A percentile compares a stretch with the other conserved stretches of the same genome.
Conservation (phyloP, 2,797 vertebrate genomes). For the Anisognathus igniventris region DNA sequence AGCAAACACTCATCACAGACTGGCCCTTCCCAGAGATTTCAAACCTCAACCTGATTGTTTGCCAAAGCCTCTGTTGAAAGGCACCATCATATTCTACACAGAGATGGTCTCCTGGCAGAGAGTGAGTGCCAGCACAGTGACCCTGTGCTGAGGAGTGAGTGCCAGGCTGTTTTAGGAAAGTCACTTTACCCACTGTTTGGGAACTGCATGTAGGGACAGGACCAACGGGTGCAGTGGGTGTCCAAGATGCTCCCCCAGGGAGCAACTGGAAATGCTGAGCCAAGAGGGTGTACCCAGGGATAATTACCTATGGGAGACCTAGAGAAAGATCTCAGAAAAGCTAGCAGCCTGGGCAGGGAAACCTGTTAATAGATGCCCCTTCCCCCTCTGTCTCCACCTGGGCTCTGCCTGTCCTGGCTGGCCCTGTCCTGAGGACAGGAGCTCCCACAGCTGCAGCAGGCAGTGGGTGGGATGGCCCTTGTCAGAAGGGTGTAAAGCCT, state of each 20-base stretch:
- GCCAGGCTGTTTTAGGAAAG: not conserved
- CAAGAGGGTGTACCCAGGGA: not conserved
- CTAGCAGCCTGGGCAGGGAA: not conserved
- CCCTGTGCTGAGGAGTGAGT: accelerated
- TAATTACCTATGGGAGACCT: not conserved
- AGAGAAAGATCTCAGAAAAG: not conserved
- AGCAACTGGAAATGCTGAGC: not conserved
- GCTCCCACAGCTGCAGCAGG: not conserved
- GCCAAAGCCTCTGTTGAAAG: not conserved
- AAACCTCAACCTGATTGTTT: not conserved
- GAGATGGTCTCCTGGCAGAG: not conserved
- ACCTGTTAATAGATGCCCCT: not conserved
- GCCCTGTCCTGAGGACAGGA: not conserved
- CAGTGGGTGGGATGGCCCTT: not conserved
- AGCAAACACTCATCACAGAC: not conserved
- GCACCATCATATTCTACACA: not conserved
- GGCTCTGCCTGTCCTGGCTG: not conserved
- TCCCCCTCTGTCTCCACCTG: not conserved
- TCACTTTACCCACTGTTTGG: not conserved
- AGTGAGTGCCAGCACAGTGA: not conserved
- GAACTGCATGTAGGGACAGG: not conserved
- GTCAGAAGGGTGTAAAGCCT: not conserved
- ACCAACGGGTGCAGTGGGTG: accelerated
- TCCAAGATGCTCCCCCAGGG: not conserved
- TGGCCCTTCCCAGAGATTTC: not conserved